Percentiles rank a stretch among this genome's conserved stretches.
Evolutionary conservation across 2,113 vertebrate genomes (phyloP).

Genomic region (Pyrgilauda ruficollis): DNA sequence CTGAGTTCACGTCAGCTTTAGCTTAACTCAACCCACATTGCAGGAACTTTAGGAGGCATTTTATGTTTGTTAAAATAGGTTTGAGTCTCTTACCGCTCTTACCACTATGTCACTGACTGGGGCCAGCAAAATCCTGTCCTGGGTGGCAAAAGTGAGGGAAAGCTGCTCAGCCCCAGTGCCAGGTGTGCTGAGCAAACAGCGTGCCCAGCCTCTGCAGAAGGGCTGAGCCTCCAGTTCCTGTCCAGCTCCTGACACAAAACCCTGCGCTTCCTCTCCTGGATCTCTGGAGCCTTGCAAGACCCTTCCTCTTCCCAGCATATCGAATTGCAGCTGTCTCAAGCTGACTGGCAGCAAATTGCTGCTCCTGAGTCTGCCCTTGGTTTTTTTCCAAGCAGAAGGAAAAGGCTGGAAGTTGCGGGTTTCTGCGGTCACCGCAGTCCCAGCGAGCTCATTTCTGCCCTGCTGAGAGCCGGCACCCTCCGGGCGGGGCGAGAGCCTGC

Average conservation of each 20-base stretch:
- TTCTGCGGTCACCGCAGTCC: background rate
- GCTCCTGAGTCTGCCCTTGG: background rate
- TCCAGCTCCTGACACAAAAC: background rate
- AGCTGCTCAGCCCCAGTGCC: background rate
- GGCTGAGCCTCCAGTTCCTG: background rate
- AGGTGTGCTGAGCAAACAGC: background rate
- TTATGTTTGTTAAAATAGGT: background rate
- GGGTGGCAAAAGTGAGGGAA: background rate
- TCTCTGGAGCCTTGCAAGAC: background rate
- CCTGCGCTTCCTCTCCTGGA: background rate
- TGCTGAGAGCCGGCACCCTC: background rate
- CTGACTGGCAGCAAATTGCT: background rate
- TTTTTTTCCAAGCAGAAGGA: background rate
- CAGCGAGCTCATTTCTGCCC: conserved; percentile 24
- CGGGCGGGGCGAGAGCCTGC: background rate
- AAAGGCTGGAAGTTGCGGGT: background rate
- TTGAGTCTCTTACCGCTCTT: background rate
- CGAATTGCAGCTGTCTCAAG: background rate
- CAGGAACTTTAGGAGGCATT: background rate
- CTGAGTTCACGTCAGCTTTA: background rate
- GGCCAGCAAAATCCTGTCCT: background rate
- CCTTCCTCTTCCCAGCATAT: conserved; percentile 22
- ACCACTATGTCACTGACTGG: background rate
- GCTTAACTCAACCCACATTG: conserved; percentile 21
- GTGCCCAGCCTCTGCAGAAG: background rate